phyloP scores from a whole-genome alignment of 2,797 vertebrate species.

The Erethizon dorsatum region DNA sequence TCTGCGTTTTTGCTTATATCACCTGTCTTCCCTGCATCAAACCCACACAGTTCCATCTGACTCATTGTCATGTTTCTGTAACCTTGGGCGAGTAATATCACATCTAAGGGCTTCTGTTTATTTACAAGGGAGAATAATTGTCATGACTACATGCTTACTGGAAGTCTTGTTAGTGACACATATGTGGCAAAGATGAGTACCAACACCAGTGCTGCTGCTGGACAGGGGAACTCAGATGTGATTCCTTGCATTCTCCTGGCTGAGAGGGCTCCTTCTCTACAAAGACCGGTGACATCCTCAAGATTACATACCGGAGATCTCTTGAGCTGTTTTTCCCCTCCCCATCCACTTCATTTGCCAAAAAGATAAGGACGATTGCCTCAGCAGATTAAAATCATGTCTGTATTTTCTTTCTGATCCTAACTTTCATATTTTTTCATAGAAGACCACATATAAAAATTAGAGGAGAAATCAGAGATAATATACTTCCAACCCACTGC shows the following conservation, averaged over 20 bases:
- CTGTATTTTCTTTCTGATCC: background rate
- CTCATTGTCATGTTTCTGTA: conserved; percentile 60
- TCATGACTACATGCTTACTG: background rate
- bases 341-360: background rate
- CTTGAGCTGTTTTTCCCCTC: background rate
- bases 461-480: background rate
- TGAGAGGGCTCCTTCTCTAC: background rate
- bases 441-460: conserved; percentile 5
- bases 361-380: background rate
- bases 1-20: background rate
- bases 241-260: background rate
- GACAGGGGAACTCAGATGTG: background rate
- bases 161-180: background rate
- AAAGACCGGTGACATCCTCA: background rate
- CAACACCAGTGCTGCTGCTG: background rate
- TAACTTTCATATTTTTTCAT: background rate
- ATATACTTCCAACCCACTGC: background rate
- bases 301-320: background rate
- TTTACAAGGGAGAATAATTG: background rate
- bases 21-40: background rate
- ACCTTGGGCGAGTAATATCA: conserved; percentile 55
- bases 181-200: background rate
- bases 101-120: conserved; percentile 29
- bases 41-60: background rate
- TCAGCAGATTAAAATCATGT: background rate